Evolutionary conservation across 2,888 invertebrate species (phyloP), one percentile per base, ranked within the genome.

Genomic region (Apoda limacodes): DNA sequence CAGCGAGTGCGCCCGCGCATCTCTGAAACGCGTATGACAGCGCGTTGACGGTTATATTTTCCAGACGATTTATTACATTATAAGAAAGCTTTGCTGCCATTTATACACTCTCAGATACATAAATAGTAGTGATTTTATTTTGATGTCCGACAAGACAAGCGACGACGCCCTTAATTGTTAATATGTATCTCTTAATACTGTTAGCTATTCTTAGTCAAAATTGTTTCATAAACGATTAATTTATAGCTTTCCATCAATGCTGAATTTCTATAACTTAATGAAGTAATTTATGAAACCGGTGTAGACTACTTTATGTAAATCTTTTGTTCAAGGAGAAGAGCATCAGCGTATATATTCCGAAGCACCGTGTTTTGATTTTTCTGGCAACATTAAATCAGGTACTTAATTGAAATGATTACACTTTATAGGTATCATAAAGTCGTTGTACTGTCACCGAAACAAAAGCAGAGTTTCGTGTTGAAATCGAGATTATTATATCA

Each of bases 61-160:
- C 74, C 71, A 78, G 70, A 75, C 80, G 69, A 80, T 80, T 80
- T 80, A 80, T 78, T 67, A 60, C 70, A 66, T 70, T 75, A 76
- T 72, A 76, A 76, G 76, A 76, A 71, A 55, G 55, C 62, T 50
- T 60, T 60, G 61, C 59, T 64, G 65, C 67, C 62, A 65, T 75
- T 76, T 70, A 72, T 75, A 69, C 63, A 48, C 68, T 69, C 59
- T 62, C 67, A 68, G 64, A 67, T 70, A 52, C 76, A 76, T 78
- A 80, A 76, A 80, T 76, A 78, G 66, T 66, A 65, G 65, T 72
- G 60, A 75, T 78, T 70, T 80, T 75, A 74, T 78, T 78, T 74
- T 78, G 65, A 72, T 76, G 78, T 78, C 69, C 46, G 71, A 75
- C 75, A 76, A 63, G 76, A 71, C 71, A 67, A 62, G 57, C 60